Conservation (phyloP, 1,140 invertebrate genomes). For the Aphaenogaster floridana region DNA sequence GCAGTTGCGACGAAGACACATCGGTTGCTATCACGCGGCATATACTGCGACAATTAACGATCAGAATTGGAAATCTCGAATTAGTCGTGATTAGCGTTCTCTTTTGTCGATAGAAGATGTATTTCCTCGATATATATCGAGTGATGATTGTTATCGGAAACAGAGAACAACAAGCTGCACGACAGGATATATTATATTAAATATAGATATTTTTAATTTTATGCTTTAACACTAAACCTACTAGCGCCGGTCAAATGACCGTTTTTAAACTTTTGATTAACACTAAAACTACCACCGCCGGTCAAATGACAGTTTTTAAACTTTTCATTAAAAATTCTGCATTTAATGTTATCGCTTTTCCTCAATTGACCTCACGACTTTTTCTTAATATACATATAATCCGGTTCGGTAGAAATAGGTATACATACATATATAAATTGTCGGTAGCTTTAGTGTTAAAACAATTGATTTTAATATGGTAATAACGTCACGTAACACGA, state of each 20-base stretch:
- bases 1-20: slow-evolving; percentile 41
- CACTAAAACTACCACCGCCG: too few relatives aligned
- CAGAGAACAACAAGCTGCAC: neutral
- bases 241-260: too few relatives aligned
- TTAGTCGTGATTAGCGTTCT: neutral
- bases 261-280: too few relatives aligned
- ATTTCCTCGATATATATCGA: neutral
- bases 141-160: neutral
- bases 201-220: too few relatives aligned
- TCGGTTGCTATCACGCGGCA: neutral
- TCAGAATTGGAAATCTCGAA: slow-evolving; percentile 3
- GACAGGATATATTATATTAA: neutral
- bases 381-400: too few relatives aligned
- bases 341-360: too few relatives aligned
- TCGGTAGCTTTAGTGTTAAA: neutral
- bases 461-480: neutral
- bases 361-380: too few relatives aligned
- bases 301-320: too few relatives aligned
- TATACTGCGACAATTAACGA: slow-evolving; percentile 30
- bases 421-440: too few relatives aligned
- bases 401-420: too few relatives aligned
- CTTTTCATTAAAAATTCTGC: too few relatives aligned
- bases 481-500: neutral
- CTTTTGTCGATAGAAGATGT: neutral
- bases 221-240: too few relatives aligned